These are phyloP conservation scores for Agrochola macilenta DNA, from an alignment of 2,888 invertebrate genomes.

Conservation along the genomic window DNA sequence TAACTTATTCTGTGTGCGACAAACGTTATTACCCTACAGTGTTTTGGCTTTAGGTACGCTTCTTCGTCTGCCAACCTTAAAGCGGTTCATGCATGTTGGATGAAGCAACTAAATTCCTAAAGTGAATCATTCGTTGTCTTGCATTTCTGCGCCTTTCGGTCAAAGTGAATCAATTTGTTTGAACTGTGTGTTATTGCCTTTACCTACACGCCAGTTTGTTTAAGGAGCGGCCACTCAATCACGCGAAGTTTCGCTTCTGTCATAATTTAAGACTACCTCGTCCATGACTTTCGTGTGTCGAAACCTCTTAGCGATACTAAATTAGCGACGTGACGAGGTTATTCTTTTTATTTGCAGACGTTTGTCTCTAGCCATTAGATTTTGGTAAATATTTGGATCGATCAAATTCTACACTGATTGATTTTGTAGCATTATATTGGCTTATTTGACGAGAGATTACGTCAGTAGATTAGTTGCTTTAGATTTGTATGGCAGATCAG, in stretches of 20 bases:
- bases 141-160: neutral
- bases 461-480: too few relatives aligned
- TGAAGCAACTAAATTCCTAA: conserved; percentile 13
- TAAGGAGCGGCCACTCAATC: conserved; percentile 22
- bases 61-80: conserved; percentile 30
- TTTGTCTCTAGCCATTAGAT: conserved; percentile 20
- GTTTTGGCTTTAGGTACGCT: conserved; percentile 21
- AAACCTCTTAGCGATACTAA: conserved; percentile 50
- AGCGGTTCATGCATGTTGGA: neutral
- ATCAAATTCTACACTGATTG: conserved; percentile 5
- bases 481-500: conserved; percentile 2
- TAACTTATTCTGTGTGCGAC: conserved; percentile 35
- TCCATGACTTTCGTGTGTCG: conserved; percentile 61
- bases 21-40: conserved; percentile 18
- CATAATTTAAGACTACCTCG: conserved; percentile 21
- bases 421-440: neutral
- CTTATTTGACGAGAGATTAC: neutral
- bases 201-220: conserved; percentile 13
- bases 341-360: conserved; percentile 41
- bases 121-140: neutral
- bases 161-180: conserved; percentile 6
- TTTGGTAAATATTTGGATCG: conserved; percentile 33
- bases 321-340: conserved; percentile 57
- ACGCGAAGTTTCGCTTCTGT: conserved; percentile 6
- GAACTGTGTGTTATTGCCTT: neutral